Base-by-base conservation (phyloP, 2,113 vertebrate species). In the Vulpes ferrilata region DNA sequence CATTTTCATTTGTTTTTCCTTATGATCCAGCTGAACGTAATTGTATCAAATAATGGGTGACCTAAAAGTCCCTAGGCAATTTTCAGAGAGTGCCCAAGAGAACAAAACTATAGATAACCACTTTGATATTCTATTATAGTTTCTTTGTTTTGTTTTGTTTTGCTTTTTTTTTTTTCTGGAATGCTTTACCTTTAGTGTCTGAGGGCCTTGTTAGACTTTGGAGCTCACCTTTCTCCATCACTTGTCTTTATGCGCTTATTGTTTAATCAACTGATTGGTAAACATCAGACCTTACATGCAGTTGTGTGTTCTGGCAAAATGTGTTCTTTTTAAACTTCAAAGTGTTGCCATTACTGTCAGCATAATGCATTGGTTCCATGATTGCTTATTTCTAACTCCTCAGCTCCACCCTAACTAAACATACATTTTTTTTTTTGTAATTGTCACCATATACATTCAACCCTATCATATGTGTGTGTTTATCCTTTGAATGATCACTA, bases 261-360 rank as follows among this genome's bases (percentile, higher is more conserved):
- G 17, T 81, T 73, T 22, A 92, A 19, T n/a, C 0, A 38, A 43
- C 30, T 59, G n/a, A n/a, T 53, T 17, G 69, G 60, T 12, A 1
- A 53, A 25, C 27, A 92, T 48, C 15, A 1, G 9, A n/a, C 16
- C 38, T 79, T 67, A 59, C 3, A 4, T 17, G 32, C 25, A 55
- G 91, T 64, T 64, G 20, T 95, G 64, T 17, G 11, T 53, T 93
- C 73, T 51, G 38, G 73, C 12, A 51, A 79, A 32, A 65, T 73
- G 16, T 85, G 38, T 81, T 93, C 15, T 94, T 96, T 89, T 78
- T 30, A 48, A 88, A 93, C 25, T 69, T 90, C 59, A 62, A n/a
- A 76, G 11, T 85, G 22, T 96, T 88, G 20, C 22, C 9, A 2
- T 90, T 87, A 69, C n/a, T 43, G 48, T 78, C 59, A 43, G 51